These are phyloP conservation scores for Cybosia mesomella DNA, from an alignment of 2,888 invertebrate genomes.

Conservation along the genomic window DNA sequence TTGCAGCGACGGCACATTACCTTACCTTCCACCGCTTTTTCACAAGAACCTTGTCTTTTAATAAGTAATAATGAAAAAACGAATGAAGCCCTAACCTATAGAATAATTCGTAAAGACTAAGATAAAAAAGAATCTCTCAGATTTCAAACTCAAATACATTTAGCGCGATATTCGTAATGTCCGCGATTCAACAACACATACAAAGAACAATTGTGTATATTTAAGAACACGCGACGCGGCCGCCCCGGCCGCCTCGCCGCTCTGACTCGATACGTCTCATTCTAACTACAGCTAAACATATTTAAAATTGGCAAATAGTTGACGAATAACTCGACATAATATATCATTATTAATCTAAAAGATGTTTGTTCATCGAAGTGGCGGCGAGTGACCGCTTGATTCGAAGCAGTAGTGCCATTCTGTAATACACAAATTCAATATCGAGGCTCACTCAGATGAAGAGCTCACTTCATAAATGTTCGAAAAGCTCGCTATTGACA, in stretches of 20 bases:
- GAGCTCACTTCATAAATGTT: background rate
- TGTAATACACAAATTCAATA: background rate
- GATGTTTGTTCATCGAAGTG: background rate
- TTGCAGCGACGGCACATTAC: conserved; percentile 49
- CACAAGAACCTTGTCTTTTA: conserved; percentile 36
- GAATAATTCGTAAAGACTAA: conserved; percentile 44
- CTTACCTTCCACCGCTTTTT: conserved; percentile 35
- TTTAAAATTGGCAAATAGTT: conserved; percentile 9
- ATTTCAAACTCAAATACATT: conserved; percentile 61
- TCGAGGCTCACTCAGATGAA: background rate
- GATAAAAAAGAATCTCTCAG: conserved; percentile 65
- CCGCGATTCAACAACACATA: conserved; percentile 55
- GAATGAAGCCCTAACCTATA: conserved; percentile 42
- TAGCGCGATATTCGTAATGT: conserved; percentile 65
- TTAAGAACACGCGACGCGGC: conserved; percentile 63
- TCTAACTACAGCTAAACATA: conserved; percentile 28
- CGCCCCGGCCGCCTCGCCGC: conserved; percentile 26
- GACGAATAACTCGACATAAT: conserved; percentile 46
- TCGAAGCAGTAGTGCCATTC: background rate
- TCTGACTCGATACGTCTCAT: conserved; percentile 18
- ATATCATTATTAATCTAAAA: conserved; percentile 1
- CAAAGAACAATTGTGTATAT: conserved; percentile 52
- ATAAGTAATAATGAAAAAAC: conserved; percentile 44
- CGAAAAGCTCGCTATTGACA: background rate
- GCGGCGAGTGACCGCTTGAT: background rate